A percentile compares a stretch with the other conserved stretches of the same genome.
These are phyloP conservation scores for Typhlomys cinereus DNA, from an alignment of 2,113 vertebrate species.

Conservation along the genomic window DNA sequence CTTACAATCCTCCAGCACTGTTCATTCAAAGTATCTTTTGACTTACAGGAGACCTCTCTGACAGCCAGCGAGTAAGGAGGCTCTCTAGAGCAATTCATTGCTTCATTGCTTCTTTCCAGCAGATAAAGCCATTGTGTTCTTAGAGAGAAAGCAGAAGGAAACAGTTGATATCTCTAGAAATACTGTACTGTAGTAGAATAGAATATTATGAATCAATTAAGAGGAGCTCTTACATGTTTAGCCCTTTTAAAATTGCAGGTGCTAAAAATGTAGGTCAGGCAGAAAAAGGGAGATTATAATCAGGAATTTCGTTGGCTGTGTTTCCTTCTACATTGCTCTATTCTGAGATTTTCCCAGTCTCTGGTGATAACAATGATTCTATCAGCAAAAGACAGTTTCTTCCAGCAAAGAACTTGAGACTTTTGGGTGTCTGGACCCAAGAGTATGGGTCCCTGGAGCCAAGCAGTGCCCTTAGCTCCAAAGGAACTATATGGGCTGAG, in stretches of 20 bases:
- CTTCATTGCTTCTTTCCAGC: background rate
- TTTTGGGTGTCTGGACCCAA: background rate
- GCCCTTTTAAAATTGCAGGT: background rate
- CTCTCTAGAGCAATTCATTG: background rate
- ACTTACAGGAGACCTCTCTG: background rate
- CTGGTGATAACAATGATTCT: background rate
- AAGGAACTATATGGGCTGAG: background rate
- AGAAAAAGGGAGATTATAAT: slow-evolving; percentile 31
- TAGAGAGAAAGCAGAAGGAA: background rate
- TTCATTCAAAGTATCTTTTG: background rate
- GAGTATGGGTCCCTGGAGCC: background rate
- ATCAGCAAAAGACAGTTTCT: background rate
- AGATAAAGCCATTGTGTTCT: background rate
- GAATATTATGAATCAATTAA: slow-evolving; percentile 32
- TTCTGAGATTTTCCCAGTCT: background rate
- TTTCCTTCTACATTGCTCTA: background rate
- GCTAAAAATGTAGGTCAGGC: slow-evolving; percentile 16
- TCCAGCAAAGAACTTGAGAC: background rate
- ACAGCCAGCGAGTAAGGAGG: background rate
- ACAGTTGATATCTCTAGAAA: background rate
- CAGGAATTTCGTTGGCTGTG: slow-evolving; percentile 1
- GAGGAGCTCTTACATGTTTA: background rate
- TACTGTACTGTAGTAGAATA: slow-evolving; percentile 17
- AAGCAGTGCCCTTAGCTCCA: background rate
- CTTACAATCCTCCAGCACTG: background rate